These are phyloP conservation scores for Ctenopoma multispine DNA, from an alignment of 2,797 vertebrate genomes.

Conservation along the genomic window DNA sequence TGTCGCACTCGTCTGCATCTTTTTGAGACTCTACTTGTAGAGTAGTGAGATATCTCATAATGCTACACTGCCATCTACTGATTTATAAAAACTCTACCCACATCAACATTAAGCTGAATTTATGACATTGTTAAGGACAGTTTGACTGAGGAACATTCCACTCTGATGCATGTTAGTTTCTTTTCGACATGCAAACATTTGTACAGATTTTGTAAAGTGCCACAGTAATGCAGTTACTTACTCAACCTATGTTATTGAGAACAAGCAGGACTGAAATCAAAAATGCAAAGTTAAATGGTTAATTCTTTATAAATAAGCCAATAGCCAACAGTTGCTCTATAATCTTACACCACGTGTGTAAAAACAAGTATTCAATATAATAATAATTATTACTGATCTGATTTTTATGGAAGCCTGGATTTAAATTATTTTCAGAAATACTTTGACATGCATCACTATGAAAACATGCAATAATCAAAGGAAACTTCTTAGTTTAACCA, in stretches of 20 bases:
- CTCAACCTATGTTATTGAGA: neutral
- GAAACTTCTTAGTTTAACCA: slow-evolving; percentile 37
- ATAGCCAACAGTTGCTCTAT: neutral
- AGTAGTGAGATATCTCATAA: slow-evolving; percentile 16
- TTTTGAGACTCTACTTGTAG: neutral
- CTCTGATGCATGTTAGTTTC: neutral
- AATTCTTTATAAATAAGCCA: neutral
- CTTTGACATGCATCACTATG: neutral
- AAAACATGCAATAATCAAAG: neutral
- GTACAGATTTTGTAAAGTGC: neutral
- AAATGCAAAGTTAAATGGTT: neutral
- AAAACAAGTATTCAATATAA: neutral
- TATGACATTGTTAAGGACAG: neutral
- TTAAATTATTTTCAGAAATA: no score
- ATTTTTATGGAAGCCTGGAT: no score
- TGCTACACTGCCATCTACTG: slow-evolving; percentile 76
- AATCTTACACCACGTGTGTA: neutral
- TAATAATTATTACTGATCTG: neutral
- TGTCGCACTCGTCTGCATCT: neutral
- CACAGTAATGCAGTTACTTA: neutral
- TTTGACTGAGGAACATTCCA: neutral
- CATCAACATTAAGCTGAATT: neutral
- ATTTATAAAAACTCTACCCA: neutral
- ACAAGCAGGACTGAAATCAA: neutral
- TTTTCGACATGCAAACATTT: neutral